Evolutionary conservation across 2,888 invertebrate species (phyloP), one percentile per base, ranked within the genome.

Genomic region (Andrena marginata): DNA sequence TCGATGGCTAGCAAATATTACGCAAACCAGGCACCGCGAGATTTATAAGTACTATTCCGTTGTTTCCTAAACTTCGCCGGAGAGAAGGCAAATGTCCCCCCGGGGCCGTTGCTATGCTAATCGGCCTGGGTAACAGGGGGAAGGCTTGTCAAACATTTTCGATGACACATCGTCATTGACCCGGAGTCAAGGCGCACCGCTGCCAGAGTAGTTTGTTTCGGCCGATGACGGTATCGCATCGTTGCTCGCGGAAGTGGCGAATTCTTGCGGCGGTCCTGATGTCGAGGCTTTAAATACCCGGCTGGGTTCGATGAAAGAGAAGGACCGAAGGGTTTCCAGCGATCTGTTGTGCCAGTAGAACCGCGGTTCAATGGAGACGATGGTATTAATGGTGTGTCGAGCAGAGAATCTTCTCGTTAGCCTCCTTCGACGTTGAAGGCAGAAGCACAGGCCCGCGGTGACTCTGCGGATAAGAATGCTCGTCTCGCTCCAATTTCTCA

Each of bases 91-190:
- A 64, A 26, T 1, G 26, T 81, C 23, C 59, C 59, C 74, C n/a
- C n/a, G 10, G 16, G 49, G 78, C 42, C 62, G 13, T 4, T 10
- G 1, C 13, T 64, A 54, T 73, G 77, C 48, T 68, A 79, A 81
- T 78, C 1, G 0, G 26, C 3, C n/a, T 33, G 35, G 0, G 6
- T 42, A 59, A 74, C 16, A 51, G n/a, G 26, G 26, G 42, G 54
- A 8, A 23, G 23, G 59, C 35, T 51, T 42, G 59, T 69, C 60
- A 29, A 59, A 80, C 13, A 60, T 64, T 64, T 69, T 10, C 23
- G 16, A 59, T 33, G 67, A 54, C 35, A 54, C 54, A 1, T 68
- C 42, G 65, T 35, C 80, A 73, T 64, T 73, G 68, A 59, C 68
- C 78, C 20, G 59, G 26, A 49, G 59, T 65, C 75, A 75, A 75